Base-by-base conservation (phyloP, 2,797 vertebrate species). In the Salarias fasciatus region DNA sequence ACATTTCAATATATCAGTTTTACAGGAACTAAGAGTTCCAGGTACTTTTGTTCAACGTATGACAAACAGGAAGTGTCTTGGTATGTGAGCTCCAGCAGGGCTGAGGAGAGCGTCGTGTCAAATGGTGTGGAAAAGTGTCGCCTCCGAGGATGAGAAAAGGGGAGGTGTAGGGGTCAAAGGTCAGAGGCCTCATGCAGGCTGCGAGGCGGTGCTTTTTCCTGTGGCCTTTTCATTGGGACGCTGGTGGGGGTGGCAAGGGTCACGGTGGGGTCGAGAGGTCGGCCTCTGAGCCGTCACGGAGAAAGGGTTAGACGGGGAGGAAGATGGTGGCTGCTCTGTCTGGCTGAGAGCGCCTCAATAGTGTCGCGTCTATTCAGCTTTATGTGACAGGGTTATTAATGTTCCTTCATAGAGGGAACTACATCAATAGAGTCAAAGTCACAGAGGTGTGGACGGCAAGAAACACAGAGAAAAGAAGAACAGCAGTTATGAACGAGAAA, bases 261-360 rank as follows among this genome's bases (percentile, higher is more conserved):
- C 82, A 57, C 36, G 1, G n/a, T 0, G 5, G 36, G 86, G 87
- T 85, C 53, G 79, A 83, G 63, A 76, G 88, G 61, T 68, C 69
- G 36, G 33, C 86, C 66, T 83, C 79, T 64, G 72, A 72, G 60
- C 70, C 69, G 63, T 68, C 44, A 52, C 63, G 48, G 15, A 59
- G 50, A 82, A 63, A 54, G 50, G 72, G 29, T 44, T 45, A 13
- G 46, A 65, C 0, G 1, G 29, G 40, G 30, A 13, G 53, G 65
- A 65, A 64, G 59, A n/a, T 24, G 18, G 18, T 24, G 18, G 18
- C 18, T 2, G 18, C 18, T 24, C 18, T 24, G 24, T 30, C 2
- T 37, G 48, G 46, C n/a, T 44, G 37, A 80, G 30, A 52, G 40
- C 54, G 56, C 46, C n/a, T 69, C 43, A 59, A 61, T 35, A 13